A percentile compares a stretch with the other conserved stretches of the same genome.
These are phyloP conservation scores for Rhamnusium bicolor DNA, from an alignment of 2,888 invertebrate species.

Conservation along the genomic window DNA sequence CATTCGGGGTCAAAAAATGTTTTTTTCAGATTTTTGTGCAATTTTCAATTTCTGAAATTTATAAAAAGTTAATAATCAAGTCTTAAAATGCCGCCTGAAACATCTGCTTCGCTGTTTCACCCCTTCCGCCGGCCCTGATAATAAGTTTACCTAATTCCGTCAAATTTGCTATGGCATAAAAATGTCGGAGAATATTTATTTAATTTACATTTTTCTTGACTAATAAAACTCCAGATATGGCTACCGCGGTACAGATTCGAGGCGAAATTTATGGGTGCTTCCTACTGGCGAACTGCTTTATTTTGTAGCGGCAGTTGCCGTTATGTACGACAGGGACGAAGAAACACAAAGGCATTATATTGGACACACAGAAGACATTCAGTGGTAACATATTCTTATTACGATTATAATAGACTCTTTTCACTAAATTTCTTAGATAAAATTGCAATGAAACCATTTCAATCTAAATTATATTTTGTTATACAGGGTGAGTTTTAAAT, in stretches of 20 bases:
- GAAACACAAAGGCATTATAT: conserved; percentile 92
- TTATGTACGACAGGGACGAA: conserved; percentile 89
- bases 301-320: conserved; percentile 93
- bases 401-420: too few species aligned
- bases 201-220: conserved; percentile 63
- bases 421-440: too few species aligned
- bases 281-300: conserved; percentile 95
- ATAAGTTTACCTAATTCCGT: neutral
- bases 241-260: conserved; percentile 92
- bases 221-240: conserved; percentile 82
- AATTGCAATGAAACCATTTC: too few species aligned
- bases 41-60: too few species aligned
- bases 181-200: neutral
- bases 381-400: conserved; percentile 77
- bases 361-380: conserved; percentile 94
- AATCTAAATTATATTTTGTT: too few species aligned
- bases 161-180: neutral
- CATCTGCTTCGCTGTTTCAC: too few species aligned
- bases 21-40: too few species aligned
- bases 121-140: too few species aligned
- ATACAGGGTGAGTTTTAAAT: too few species aligned
- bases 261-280: conserved; percentile 92
- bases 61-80: too few species aligned
- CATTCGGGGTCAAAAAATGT: too few species aligned
- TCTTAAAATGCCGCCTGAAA: too few species aligned